Evolutionary conservation across 2,113 vertebrate genomes (phyloP), one percentile per base, ranked within the genome.

Genomic region (Zosterops pallidus): DNA sequence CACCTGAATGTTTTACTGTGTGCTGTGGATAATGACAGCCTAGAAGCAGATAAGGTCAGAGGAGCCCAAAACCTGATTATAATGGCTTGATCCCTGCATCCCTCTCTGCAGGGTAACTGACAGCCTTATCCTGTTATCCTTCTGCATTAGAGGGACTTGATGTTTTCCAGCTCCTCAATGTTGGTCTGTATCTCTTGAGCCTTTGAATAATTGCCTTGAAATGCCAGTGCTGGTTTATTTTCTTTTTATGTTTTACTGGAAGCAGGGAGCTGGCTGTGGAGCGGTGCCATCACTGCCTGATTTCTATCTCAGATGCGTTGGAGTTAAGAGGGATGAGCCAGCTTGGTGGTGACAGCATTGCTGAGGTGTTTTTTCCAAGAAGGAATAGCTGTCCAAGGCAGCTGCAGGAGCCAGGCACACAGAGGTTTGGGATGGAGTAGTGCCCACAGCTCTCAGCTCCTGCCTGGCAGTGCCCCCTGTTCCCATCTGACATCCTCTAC

Each of bases 201-300:
- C 92, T 91, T 42, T 77, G 23, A 41, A 14, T 92, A 94, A 96
- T 97, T 93, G 88, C 92, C 81, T 96, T 86, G 80, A 96, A 93
- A 97, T 71, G 94, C 92, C 90, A 88, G 75, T 8, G 49, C 53
- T 18, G 63, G 29, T 64, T 71, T 87, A 24, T 86, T 91, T 94
- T 56, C 89, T 3, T 41, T 78, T 86, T 78, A 42, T 68, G 18
- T 77, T 96, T 91, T 89, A 87, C 94, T 90, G 95, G 95, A 95
- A 95, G 9, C 6, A 1, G 56, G 60, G 72, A 52, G 83, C 25
- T 14, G 49, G 68, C 75, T 6, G 53, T 13, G 46, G 9, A 24
- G 5, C 1, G 12, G 56, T 4, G 77, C 41, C 31, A 4, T 65
- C 87, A 47, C 24, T 19, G 78, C 25, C 89, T 29, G 70, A 94